Base-by-base conservation (phyloP, 1,140 invertebrate genomes). In the Reticulitermes speratus region DNA sequence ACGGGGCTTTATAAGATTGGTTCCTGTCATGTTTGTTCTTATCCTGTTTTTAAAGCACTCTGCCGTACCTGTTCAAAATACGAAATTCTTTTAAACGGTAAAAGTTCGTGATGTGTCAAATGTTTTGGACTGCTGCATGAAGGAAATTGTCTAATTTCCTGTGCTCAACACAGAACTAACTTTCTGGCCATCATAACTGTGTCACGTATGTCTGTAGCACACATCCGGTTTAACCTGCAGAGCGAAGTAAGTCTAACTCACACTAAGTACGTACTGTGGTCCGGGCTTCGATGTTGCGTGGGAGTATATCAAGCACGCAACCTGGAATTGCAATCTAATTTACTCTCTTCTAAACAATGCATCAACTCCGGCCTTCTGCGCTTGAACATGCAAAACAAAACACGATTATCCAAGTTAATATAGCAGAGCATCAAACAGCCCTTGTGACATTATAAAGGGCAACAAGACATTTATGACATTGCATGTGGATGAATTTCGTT, bases 71-170 rank as follows among this genome's bases (percentile, higher is more conserved):
- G 14, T 30, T 25, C 5, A 0, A 75, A 25, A 75, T 16, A 75
- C 30, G 65, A 19, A 75, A 21, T 30, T 75, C 30, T 75, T 75
- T 30, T 30, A n/a, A 75, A 30, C 65, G n/a, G 65, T 14, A 75
- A 30, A 19, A 55, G n/a, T n/a, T 75, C 65, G 65, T 75, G 65
- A 75, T 75, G 16, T 75, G 65, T 75, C 65, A 75, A 75, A 30
- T 75, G n/a, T 30, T 75, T 75, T 75, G 65, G n/a, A 75, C 30
- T 30, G 65, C 65, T 30, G 65, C 1, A 30, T 75, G 65, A 30
- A 75, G 65, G 65, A 75, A 75, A 75, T 75, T 75, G 65, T 75
- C 65, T 75, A 75, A 75, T 75, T 75, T 75, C 65, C 65, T 30
- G 65, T 75, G 65, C 65, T 75, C n/a, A 16, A 30, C 25, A 30